phyloP scores from a whole-genome alignment of 1,140 invertebrate species.

The Anoplolepis gracilipes region DNA sequence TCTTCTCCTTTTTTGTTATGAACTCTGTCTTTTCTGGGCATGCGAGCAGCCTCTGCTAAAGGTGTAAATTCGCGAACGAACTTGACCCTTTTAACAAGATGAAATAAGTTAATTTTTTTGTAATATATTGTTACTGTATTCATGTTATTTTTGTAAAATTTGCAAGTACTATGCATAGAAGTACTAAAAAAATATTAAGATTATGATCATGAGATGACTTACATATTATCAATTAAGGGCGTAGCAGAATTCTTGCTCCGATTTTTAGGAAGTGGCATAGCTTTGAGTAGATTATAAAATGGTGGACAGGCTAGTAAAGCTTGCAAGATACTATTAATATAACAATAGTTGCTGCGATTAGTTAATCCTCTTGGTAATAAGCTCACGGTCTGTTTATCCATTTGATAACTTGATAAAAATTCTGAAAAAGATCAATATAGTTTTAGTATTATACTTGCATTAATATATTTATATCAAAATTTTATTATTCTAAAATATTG shows the following conservation, averaged over 20 bases:
- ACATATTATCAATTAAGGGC: constrained; percentile 97
- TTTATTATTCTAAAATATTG: constrained; percentile 14
- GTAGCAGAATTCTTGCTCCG: constrained; percentile 88
- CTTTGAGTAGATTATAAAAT: constrained; percentile 95
- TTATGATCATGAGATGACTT: constrained; percentile 87
- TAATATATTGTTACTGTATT: background rate
- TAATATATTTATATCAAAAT: constrained; percentile 18
- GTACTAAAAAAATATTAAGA: background rate
- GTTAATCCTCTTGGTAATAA: constrained; percentile 94
- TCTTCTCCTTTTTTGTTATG: constrained; percentile 80
- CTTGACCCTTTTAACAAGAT: constrained; percentile 85
- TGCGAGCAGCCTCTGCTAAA: constrained; percentile 86
- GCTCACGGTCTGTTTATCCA: constrained; percentile 91
- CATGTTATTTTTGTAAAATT: background rate
- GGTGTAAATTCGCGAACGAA: constrained; percentile 90
- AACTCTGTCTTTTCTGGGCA: constrained; percentile 85
- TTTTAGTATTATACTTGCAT: constrained; percentile 55
- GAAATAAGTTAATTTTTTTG: constrained; percentile 30
- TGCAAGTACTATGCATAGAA: constrained; percentile 31
- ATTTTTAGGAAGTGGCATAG: constrained; percentile 88
- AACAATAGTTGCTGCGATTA: constrained; percentile 97
- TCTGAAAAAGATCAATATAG: constrained; percentile 86
- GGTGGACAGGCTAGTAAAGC: constrained; percentile 96
- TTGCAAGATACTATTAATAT: constrained; percentile 96
- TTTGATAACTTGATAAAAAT: constrained; percentile 90